Percentiles rank a stretch among this genome's conserved stretches.
phyloP scores from a whole-genome alignment of 92 coral and sea anemone species.

The Ricordea florida region DNA sequence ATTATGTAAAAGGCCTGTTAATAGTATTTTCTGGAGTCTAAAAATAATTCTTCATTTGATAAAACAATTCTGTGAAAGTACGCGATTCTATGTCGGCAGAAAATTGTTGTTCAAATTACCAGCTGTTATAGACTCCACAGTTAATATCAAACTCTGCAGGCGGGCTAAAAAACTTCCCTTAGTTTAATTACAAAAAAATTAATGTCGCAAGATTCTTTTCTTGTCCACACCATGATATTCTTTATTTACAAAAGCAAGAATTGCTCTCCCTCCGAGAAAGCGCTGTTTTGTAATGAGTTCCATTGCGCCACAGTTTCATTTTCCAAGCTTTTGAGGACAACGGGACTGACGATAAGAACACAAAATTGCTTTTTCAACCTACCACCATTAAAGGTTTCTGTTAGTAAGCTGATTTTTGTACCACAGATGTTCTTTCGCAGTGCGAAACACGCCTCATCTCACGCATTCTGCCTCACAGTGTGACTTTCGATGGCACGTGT shows the following conservation, averaged over 20 bases:
- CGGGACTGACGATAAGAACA: too few relatives aligned
- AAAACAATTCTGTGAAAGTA: not conserved
- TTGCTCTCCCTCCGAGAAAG: slow-evolving; percentile 18
- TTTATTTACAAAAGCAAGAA: slow-evolving; percentile 10
- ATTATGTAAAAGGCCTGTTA: too few relatives aligned
- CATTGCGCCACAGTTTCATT: too few relatives aligned
- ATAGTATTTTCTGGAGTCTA: not conserved
- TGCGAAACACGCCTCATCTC: too few relatives aligned
- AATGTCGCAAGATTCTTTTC: slow-evolving; percentile 1
- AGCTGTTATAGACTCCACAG: slow-evolving; percentile 34
- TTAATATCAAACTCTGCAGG: slow-evolving; percentile 43
- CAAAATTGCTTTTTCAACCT: too few relatives aligned
- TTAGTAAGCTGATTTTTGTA: too few relatives aligned
- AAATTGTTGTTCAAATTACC: slow-evolving; percentile 23
- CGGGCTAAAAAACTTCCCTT: not conserved
- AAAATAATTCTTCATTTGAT: not conserved
- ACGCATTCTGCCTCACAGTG: too few relatives aligned
- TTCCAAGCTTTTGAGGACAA: too few relatives aligned
- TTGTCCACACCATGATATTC: not conserved
- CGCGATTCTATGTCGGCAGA: not conserved
- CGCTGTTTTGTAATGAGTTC: not conserved
- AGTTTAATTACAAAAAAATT: slow-evolving; percentile 21
- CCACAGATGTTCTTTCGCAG: too few relatives aligned
- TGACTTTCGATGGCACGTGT: too few relatives aligned
- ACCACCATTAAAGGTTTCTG: too few relatives aligned